Evolutionary conservation across 2,113 vertebrate genomes (phyloP).

Genomic region (Crotalus helleri): DNA sequence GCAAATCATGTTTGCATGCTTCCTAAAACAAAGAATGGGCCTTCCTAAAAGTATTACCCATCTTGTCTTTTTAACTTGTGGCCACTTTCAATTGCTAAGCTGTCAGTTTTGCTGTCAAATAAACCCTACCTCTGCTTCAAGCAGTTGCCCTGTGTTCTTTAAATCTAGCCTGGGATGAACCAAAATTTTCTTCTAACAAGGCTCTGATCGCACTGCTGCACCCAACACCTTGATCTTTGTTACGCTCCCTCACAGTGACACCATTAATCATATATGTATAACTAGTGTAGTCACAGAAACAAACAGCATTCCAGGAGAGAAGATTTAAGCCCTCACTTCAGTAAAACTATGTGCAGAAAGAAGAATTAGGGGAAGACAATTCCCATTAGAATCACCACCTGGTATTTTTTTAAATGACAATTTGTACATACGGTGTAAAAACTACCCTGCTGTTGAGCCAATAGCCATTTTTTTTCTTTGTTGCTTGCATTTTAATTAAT

Average conservation of each 20-base stretch:
- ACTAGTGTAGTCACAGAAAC: background rate
- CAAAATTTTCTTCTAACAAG: background rate
- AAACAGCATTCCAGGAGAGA: background rate
- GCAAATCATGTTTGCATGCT: background rate
- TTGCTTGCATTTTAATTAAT: background rate
- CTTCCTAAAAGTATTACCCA: background rate
- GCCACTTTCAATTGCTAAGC: background rate
- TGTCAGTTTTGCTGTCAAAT: background rate
- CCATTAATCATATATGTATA: background rate
- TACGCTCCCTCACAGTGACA: background rate
- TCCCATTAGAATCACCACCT: background rate
- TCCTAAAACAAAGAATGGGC: background rate
- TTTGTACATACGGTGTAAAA: background rate
- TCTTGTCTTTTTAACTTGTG: background rate
- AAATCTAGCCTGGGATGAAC: background rate
- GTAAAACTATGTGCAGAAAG: background rate
- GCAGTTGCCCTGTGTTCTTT: background rate
- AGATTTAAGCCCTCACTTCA: background rate
- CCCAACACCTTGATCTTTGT: background rate
- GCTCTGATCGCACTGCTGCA: background rate
- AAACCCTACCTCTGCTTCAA: background rate
- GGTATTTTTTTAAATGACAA: background rate
- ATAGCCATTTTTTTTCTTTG: background rate
- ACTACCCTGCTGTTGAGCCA: background rate
- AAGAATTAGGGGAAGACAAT: background rate